Base-by-base conservation (phyloP, 2,113 vertebrate genomes). In the Trematomus loennbergii region DNA sequence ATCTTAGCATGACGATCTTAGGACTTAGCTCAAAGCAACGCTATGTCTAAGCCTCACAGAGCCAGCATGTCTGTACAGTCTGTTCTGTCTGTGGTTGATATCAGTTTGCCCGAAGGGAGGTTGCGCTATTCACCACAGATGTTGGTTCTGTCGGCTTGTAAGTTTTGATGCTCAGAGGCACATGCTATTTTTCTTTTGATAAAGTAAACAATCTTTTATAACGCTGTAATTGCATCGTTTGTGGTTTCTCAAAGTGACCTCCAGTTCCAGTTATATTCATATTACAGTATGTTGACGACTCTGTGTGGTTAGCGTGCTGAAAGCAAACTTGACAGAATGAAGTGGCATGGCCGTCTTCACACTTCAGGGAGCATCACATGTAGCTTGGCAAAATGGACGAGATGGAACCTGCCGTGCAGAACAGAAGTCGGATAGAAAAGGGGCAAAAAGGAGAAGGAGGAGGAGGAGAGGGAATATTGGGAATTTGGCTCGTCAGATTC, bases 261-360 rank as follows among this genome's bases (percentile, higher is more conserved):
- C 9, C 9, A 64, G 65, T 33, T 48, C 22, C 36, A 13, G 36
- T 40, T 53, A 40, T 82, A 61, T 13, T 64, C 9, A 61, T 62
- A 33, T 61, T 43, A 78, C 45, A 12, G 36, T 18, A 15, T 22
- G 29, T 16, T 22, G n/a, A 36, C 54, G 33, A 36, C 20, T 52
- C 17, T 65, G 13, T 16, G 49, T 66, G 66, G 64, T 67, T 75
- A 13, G 69, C 50, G 9, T 15, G 55, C 43, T n/a, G 33, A 64
- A 55, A 50, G 68, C 73, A 75, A 68, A 22, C 83, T 29, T 81
- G 74, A 80, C 86, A 83, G 68, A 9, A 13, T 50, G 71, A 70
- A 67, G 82, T 67, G 29, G 57, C 67, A 45, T 40, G 9, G 66
- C 61, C 67, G 36, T 84, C 82, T 91, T 87, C 74, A 81, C 87